Evolutionary conservation across 1,140 invertebrate species (phyloP).

Genomic region (Drosophila biarmipes): DNA sequence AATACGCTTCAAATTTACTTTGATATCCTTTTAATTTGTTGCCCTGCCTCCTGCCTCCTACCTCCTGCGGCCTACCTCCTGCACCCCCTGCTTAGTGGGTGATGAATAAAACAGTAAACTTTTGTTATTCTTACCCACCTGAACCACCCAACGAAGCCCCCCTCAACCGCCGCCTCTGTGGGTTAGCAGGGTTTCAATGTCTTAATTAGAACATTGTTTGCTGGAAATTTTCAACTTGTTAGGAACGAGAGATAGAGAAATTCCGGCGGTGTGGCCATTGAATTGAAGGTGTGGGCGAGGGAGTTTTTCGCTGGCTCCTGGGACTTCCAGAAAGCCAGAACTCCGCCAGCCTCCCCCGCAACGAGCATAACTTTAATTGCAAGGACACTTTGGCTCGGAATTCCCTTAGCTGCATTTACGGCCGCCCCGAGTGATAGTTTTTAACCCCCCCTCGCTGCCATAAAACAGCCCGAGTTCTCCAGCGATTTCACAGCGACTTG

Average conservation of each 20-base stretch:
- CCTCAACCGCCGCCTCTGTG: conserved; percentile 10
- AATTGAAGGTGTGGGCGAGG: too few species aligned
- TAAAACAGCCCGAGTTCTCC: conserved; percentile 6
- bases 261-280: neutral
- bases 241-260: neutral
- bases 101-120: conserved; percentile 28
- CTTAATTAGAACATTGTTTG: conserved; percentile 69
- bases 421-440: conserved; percentile 1
- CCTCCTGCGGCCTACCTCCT: neutral
- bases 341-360: neutral
- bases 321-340: conserved; percentile 2
- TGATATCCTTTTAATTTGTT: conserved; percentile 73
- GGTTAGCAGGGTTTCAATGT: conserved; percentile 47
- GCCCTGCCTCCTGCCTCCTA: neutral
- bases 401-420: conserved; percentile 38
- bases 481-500: conserved; percentile 9
- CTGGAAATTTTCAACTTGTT: conserved; percentile 18
- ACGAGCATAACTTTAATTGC: conserved; percentile 43
- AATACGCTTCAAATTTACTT: conserved; percentile 79
- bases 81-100: neutral
- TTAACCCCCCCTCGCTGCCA: neutral
- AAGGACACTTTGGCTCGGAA: conserved; percentile 13
- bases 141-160: neutral
- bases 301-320: neutral
- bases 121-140: conserved; percentile 25